phyloP scores from a whole-genome alignment of 1,140 invertebrate genomes.

The Drusus annulatus region DNA sequence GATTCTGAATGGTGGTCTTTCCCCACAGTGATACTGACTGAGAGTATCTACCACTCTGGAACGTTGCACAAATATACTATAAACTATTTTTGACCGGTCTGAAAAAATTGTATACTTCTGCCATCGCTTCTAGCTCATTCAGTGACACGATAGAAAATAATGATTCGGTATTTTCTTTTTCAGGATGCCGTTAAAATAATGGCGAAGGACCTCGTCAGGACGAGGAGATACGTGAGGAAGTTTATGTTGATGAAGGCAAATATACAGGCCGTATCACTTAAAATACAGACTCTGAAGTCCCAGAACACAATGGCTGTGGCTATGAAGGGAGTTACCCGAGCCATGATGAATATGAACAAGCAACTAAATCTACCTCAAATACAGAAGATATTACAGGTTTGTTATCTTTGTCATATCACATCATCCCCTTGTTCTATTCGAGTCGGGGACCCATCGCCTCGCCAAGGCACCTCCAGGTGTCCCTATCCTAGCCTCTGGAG shows the following conservation, averaged over 20 bases:
- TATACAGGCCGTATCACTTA: slow-evolving; percentile 98
- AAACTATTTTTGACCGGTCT: no score
- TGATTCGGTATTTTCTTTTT: slow-evolving; percentile 56
- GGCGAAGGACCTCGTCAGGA: slow-evolving; percentile 99
- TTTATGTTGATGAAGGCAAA: slow-evolving; percentile 99
- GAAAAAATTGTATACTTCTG: no score
- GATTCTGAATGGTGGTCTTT: no score
- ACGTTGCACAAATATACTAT: no score
- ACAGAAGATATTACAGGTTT: slow-evolving; percentile 97
- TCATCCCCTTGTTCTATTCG: no score
- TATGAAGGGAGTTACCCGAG: slow-evolving; percentile 99
- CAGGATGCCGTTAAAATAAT: slow-evolving; percentile 99
- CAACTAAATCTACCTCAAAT: slow-evolving; percentile 99
- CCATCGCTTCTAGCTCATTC: no score
- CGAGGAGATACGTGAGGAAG: slow-evolving; percentile 96
- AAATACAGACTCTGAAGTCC: slow-evolving; percentile 98
- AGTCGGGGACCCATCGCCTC: no score
- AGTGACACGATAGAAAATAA: no score
- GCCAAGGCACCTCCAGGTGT: no score
- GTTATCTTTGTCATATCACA: not conserved
- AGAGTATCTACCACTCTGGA: no score
- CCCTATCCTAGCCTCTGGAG: no score
- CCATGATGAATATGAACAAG: slow-evolving; percentile 99
- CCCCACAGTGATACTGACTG: no score
- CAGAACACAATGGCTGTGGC: slow-evolving; percentile 99